Evolutionary conservation across 2,113 vertebrate species (phyloP).

Genomic region (Menidia beryllina): DNA sequence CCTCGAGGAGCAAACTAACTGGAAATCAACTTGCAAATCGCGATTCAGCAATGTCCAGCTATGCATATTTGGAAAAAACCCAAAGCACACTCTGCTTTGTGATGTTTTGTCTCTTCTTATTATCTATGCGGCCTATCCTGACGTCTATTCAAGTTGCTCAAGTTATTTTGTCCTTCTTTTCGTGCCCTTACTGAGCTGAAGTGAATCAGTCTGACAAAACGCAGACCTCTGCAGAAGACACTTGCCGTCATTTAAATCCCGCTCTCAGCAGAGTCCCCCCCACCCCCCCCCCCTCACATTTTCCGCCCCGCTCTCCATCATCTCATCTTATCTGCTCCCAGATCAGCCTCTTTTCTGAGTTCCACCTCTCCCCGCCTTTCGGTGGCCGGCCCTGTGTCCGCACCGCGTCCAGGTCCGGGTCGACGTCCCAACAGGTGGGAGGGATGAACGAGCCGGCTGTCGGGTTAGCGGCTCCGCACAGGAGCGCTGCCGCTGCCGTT

Average conservation of each 20-base stretch:
- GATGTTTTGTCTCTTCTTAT: too few relatives aligned
- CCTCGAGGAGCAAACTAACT: too few relatives aligned
- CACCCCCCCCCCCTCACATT: slow-evolving; percentile 28
- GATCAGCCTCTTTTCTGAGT: slow-evolving; percentile 24
- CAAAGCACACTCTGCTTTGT: too few relatives aligned
- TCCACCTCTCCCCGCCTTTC: slow-evolving; percentile 23
- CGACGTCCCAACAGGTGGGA: slow-evolving; percentile 29
- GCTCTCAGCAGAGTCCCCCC: slow-evolving; percentile 21
- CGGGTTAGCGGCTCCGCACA: not conserved
- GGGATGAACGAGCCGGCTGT: slow-evolving; percentile 39
- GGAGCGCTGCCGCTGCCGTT: slow-evolving; percentile 8
- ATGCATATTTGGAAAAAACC: too few relatives aligned
- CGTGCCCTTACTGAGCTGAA: too few relatives aligned
- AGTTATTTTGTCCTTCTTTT: slow-evolving; percentile 1
- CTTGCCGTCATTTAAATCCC: slow-evolving; percentile 19
- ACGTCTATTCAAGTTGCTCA: rapidly evolving
- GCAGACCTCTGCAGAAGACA: not conserved
- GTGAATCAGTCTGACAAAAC: not conserved
- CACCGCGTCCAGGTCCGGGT: slow-evolving; percentile 58
- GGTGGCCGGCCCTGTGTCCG: slow-evolving; percentile 66
- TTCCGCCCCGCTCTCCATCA: slow-evolving; percentile 41
- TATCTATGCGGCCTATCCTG: too few relatives aligned
- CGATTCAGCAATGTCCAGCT: too few relatives aligned
- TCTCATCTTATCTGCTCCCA: slow-evolving; percentile 45
- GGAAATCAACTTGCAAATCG: too few relatives aligned